These are phyloP conservation scores for Exephanes ischioxanthus DNA, from an alignment of 2,888 invertebrate genomes.

Conservation along the genomic window DNA sequence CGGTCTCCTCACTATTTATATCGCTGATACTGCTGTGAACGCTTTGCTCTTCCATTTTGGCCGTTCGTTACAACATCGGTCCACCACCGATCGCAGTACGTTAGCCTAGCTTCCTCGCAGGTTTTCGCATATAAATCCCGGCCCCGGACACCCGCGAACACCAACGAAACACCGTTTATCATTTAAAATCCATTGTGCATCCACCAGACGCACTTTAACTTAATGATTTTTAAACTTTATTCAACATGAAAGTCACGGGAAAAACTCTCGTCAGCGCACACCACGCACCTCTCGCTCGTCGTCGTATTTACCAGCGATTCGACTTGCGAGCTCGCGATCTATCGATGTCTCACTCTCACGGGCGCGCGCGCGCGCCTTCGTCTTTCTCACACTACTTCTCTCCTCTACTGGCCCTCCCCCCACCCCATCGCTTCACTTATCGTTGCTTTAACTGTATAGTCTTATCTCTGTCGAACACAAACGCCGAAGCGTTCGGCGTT, in stretches of 20 bases:
- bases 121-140: slow-evolving; percentile 56
- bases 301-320: slow-evolving; percentile 59
- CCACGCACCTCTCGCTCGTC: slow-evolving; percentile 16
- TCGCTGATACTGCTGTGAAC: slow-evolving; percentile 84
- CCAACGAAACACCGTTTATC: slow-evolving; percentile 70
- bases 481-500: slow-evolving; percentile 17
- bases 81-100: slow-evolving; percentile 64
- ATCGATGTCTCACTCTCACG: slow-evolving; percentile 59
- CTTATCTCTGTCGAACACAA: slow-evolving; percentile 20
- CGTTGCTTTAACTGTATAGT: slow-evolving; percentile 15
- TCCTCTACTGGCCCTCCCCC: background rate
- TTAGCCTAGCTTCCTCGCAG: slow-evolving; percentile 42
- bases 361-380: slow-evolving; percentile 31
- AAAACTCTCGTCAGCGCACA: slow-evolving; percentile 29
- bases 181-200: slow-evolving; percentile 77
- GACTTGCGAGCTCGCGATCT: slow-evolving; percentile 57
- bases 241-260: slow-evolving; percentile 69
- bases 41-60: slow-evolving; percentile 85
- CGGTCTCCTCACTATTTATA: slow-evolving; percentile 84
- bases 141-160: slow-evolving; percentile 55
- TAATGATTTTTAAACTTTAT: slow-evolving; percentile 68
- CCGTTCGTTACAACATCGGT: slow-evolving; percentile 81
- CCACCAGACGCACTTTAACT: slow-evolving; percentile 68
- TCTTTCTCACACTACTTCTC: slow-evolving; percentile 20
- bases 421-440: background rate